Evolutionary conservation across 2,888 invertebrate species (phyloP), one percentile per base, ranked within the genome.

Genomic region (Antheraea yamamai): DNA sequence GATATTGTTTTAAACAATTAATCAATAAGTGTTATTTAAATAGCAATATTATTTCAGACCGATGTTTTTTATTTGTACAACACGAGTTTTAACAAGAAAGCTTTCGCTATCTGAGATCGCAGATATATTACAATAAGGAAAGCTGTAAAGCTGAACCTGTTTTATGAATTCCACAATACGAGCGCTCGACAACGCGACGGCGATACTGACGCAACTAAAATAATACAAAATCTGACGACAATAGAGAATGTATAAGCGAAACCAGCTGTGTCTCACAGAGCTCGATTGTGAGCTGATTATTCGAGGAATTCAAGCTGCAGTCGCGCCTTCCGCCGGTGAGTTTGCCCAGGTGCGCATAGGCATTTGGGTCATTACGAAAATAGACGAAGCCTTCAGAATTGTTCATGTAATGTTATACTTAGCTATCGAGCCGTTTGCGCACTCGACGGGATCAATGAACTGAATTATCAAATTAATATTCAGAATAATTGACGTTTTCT

Each of bases 361-460:
- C 70, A 70, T 70, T 70, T 70, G 70, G 70, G 70, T 70, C 70
- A 70, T 39, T 70, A 39, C 70, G 70, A 39, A 39, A 70, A 70
- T 70, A 70, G 70, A 70, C n/a, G 39, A 70, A 35, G 39, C 35
- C 39, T 39, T 70, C 20, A n/a, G 20, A 70, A 70, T 14, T 26
- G 39, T 70, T 70, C n/a, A 70, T 39, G 35, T n/a, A 30, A 68
- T n/a, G 70, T 39, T 39, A 70, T 39, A 70, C 39, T 70, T 70
- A n/a, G 20, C 18, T n/a, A 12, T 39, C 39, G 39, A 39, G 12
- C n/a, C n/a, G 4, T 10, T 70, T 20, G 39, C 39, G 39, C 39
- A 35, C 61, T 23, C n/a, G 10, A 2, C 23, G 61, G 14, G 23
- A 61, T 61, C 23, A 23, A n/a, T 61, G n/a, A 23, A 23, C n/a